A percentile compares a stretch with the other conserved stretches of the same genome.
phyloP scores from a whole-genome alignment of 2,113 vertebrate genomes.

The Pelecanus crispus region DNA sequence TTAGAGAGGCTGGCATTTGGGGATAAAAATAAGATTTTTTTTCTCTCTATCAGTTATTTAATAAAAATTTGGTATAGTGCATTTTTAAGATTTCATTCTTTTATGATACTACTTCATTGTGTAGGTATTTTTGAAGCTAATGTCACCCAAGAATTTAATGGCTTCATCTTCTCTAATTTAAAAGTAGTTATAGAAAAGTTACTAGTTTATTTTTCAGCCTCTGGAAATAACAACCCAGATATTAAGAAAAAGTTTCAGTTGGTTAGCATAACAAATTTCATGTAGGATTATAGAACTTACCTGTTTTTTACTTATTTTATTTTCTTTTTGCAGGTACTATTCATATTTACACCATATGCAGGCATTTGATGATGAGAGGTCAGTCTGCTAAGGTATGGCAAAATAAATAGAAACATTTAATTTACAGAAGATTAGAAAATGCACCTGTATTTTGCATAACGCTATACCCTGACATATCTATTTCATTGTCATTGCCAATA shows the following conservation, averaged over 20 bases:
- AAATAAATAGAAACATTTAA: neutral
- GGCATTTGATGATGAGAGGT: slow-evolving; percentile 85
- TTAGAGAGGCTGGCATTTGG: neutral
- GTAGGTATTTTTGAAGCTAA: neutral
- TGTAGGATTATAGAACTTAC: neutral
- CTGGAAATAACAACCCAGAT: neutral
- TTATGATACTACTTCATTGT: neutral
- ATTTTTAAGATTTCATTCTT: neutral
- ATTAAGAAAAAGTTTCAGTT: neutral
- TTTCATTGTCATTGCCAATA: neutral
- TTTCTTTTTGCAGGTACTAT: slow-evolving; percentile 78
- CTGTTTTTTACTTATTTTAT: neutral
- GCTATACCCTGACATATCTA: neutral
- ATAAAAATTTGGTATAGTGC: neutral
- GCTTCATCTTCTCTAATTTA: neutral
- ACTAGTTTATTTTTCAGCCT: neutral
- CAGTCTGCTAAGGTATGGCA: slow-evolving; percentile 84
- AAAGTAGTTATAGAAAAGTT: neutral
- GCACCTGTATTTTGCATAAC: neutral
- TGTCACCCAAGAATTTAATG: neutral
- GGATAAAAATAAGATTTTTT: neutral
- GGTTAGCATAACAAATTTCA: neutral
- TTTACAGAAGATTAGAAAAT: neutral
- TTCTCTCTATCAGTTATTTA: neutral
- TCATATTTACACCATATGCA: slow-evolving; percentile 89